Evolutionary conservation across 2,888 invertebrate genomes (phyloP).

Genomic region (Tubulanus polymorphus): DNA sequence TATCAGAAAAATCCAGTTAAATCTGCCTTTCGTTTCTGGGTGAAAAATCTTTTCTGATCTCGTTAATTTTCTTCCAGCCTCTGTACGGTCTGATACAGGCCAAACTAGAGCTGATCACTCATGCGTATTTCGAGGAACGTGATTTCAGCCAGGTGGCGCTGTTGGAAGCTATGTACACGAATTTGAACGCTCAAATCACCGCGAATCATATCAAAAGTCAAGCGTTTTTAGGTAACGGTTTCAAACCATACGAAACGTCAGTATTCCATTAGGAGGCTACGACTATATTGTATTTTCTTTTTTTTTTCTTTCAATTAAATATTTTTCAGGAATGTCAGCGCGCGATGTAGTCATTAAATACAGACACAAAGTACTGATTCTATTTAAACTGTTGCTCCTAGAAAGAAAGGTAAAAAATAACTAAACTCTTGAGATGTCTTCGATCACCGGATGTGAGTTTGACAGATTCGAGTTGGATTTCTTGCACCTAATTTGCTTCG

Average conservation of each 20-base stretch:
- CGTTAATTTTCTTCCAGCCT: conserved; percentile 58
- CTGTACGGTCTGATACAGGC: conserved; percentile 78
- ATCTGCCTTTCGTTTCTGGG: too few species aligned
- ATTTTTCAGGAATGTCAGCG: conserved; percentile 74
- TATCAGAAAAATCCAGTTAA: too few species aligned
- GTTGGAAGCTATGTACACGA: conserved; percentile 85
- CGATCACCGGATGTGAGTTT: too few species aligned
- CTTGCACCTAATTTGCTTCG: too few species aligned
- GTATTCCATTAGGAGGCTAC: too few species aligned
- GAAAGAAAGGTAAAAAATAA: conserved; percentile 66
- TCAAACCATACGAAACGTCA: too few species aligned
- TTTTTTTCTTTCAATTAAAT: too few species aligned
- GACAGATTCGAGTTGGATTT: too few species aligned
- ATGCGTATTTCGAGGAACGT: conserved; percentile 89
- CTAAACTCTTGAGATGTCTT: too few species aligned
- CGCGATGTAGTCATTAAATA: conserved; percentile 78
- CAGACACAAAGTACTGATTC: conserved; percentile 83
- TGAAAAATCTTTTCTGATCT: too few species aligned
- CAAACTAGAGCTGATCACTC: conserved; percentile 91
- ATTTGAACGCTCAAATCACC: conserved; percentile 79
- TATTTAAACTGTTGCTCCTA: conserved; percentile 87
- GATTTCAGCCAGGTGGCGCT: conserved; percentile 56
- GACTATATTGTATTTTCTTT: too few species aligned
- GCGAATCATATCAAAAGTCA: conserved; percentile 59
- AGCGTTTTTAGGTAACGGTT: conserved; percentile 67